These are phyloP conservation scores for Reticulitermes lucifugus DNA, from an alignment of 2,888 invertebrate genomes.

Conservation along the genomic window DNA sequence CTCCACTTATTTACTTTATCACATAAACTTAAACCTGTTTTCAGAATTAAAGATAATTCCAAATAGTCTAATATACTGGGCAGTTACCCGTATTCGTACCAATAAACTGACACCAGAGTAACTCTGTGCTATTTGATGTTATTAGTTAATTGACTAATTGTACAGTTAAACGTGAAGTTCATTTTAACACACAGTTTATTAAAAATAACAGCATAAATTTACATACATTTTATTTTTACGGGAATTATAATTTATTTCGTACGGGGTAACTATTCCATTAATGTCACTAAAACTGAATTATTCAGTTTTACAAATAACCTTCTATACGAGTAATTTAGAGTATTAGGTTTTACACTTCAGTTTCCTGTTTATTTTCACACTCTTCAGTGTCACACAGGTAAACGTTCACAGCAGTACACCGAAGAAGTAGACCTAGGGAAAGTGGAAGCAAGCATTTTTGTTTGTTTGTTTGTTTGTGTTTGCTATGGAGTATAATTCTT, in stretches of 20 bases:
- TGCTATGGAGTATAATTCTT: neutral
- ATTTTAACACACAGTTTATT: constrained; percentile 30
- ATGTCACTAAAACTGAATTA: neutral
- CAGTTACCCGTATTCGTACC: too few species aligned
- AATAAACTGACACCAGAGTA: too few species aligned
- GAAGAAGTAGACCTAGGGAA: neutral
- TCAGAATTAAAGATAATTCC: too few species aligned
- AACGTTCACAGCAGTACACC: neutral
- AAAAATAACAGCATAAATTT: constrained; percentile 29
- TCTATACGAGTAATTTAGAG: neutral
- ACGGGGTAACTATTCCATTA: neutral
- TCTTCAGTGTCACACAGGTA: neutral
- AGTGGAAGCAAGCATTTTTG: neutral
- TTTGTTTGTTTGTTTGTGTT: neutral
- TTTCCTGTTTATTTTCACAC: neutral
- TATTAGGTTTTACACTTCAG: neutral
- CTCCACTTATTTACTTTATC: too few species aligned
- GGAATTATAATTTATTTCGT: neutral
- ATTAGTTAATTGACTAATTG: neutral
- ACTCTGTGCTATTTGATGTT: too few species aligned
- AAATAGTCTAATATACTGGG: too few species aligned
- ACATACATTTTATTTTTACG: constrained; percentile 8
- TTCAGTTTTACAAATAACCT: constrained; percentile 11
- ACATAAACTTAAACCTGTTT: too few species aligned
- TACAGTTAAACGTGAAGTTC: neutral